Conservation (phyloP, 2,888 invertebrate species). For the Stenchaetothrips biformis region DNA sequence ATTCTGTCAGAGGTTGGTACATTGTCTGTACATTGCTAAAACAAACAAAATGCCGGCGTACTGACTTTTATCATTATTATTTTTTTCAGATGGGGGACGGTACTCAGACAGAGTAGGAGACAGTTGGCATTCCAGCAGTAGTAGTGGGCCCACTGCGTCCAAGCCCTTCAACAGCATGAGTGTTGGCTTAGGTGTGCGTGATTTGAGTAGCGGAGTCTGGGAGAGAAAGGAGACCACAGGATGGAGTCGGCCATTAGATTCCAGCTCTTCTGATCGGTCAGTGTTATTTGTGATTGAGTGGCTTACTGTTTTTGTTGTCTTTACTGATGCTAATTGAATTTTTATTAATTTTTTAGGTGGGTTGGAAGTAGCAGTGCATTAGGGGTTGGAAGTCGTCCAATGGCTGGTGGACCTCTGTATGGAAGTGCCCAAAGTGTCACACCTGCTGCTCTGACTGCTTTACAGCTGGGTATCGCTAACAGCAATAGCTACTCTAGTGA, state of each 20-base stretch:
- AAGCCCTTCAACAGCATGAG: neutral
- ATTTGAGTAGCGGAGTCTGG: neutral
- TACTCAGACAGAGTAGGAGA: neutral
- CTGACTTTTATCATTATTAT: neutral
- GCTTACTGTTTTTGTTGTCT: neutral
- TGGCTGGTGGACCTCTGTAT: neutral
- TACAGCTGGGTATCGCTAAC: neutral
- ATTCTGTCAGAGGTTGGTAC: neutral
- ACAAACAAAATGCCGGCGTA: neutral
- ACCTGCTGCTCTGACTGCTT: neutral
- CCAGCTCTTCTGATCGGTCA: neutral
- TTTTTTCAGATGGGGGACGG: neutral
- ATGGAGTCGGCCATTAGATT: neutral
- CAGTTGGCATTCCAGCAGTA: conserved; percentile 7
- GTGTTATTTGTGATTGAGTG: neutral
- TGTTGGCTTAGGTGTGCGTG: neutral
- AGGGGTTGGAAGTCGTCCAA: neutral
- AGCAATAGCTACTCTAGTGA: neutral
- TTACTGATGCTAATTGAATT: neutral
- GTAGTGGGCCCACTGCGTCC: neutral
- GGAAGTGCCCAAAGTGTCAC: neutral
- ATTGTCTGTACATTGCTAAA: neutral
- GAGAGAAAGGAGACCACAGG: neutral
- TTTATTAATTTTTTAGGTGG: neutral
- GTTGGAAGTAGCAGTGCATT: neutral